Percentiles rank a stretch among this genome's conserved stretches.
These are phyloP conservation scores for Esox masquinongy DNA, from an alignment of 2,797 vertebrate species.

Conservation along the genomic window DNA sequence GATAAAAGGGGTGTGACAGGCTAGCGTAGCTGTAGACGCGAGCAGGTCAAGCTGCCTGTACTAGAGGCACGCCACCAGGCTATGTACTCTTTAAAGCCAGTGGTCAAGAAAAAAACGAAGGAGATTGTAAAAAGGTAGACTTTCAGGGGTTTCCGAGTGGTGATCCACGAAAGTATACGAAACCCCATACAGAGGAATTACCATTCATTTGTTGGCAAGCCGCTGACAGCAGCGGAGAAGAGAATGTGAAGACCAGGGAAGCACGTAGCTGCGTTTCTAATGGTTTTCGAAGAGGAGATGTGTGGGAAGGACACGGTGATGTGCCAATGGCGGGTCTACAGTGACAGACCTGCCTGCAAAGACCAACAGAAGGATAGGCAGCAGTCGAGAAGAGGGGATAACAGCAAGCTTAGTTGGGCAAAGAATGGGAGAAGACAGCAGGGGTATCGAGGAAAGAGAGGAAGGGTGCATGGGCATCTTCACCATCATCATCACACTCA, in stretches of 20 bases:
- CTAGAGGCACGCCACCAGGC: slow-evolving; percentile 73
- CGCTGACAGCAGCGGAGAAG: slow-evolving; percentile 45
- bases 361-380: slow-evolving; percentile 47
- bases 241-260: slow-evolving; percentile 68
- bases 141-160: slow-evolving; percentile 49
- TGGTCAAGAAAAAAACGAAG: slow-evolving; percentile 85
- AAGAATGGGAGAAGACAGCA: slow-evolving; percentile 67
- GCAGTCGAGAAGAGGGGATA: slow-evolving; percentile 44
- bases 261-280: slow-evolving; percentile 51
- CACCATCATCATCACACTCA: slow-evolving; percentile 24
- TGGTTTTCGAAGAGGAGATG: slow-evolving; percentile 66
- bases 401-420: slow-evolving; percentile 69
- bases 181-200: slow-evolving; percentile 27
- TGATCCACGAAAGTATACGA: slow-evolving; percentile 37
- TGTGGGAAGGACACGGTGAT: slow-evolving; percentile 64
- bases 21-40: slow-evolving; percentile 37
- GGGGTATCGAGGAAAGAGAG: slow-evolving; percentile 51
- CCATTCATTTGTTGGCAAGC: slow-evolving; percentile 58
- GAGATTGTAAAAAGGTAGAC: slow-evolving; percentile 87
- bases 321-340: slow-evolving; percentile 46
- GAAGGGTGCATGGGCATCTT: slow-evolving; percentile 52
- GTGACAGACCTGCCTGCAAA: slow-evolving; percentile 36
- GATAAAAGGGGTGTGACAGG: slow-evolving; percentile 68
- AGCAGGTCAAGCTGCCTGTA: slow-evolving; percentile 78
- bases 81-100: slow-evolving; percentile 81